Conservation (phyloP, 2,888 invertebrate genomes). For the Chloroclysta siterata region DNA sequence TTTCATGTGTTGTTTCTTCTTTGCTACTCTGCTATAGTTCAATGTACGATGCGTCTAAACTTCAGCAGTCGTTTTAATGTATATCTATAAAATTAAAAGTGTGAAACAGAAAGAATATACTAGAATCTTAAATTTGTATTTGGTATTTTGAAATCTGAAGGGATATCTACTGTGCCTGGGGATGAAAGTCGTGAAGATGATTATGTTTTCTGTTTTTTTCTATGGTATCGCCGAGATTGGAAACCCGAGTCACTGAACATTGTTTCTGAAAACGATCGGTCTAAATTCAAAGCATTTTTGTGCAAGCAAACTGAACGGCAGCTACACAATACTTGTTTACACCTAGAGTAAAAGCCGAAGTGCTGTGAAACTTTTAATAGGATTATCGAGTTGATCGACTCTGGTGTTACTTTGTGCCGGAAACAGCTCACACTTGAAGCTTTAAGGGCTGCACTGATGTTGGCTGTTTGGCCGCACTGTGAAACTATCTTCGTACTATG, state of each 20-base stretch:
- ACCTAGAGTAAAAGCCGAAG: constrained; percentile 20
- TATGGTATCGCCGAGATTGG: no score
- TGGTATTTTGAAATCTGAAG: no score
- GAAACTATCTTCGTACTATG: no score
- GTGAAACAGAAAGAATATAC: no score
- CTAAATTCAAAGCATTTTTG: neutral
- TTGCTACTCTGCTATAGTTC: neutral
- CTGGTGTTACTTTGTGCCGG: constrained; percentile 28
- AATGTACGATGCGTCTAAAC: neutral
- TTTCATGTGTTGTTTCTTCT: neutral
- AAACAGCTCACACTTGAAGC: constrained; percentile 23
- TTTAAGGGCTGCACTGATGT: neutral
- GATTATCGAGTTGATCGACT: constrained; percentile 31
- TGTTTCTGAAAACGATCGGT: neutral
- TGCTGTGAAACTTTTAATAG: constrained; percentile 32
- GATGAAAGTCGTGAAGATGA: no score
- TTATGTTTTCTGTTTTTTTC: no score
- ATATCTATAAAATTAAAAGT: no score
- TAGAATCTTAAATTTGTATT: no score
- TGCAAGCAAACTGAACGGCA: neutral
- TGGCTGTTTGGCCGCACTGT: neutral
- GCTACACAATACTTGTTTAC: constrained; percentile 9
- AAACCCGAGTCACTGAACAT: no score
- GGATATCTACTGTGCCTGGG: no score
- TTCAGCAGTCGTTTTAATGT: no score